Percentiles rank a stretch among this genome's conserved stretches.
Conservation (phyloP, 1,140 invertebrate species). For the Drosophila sucinea region DNA sequence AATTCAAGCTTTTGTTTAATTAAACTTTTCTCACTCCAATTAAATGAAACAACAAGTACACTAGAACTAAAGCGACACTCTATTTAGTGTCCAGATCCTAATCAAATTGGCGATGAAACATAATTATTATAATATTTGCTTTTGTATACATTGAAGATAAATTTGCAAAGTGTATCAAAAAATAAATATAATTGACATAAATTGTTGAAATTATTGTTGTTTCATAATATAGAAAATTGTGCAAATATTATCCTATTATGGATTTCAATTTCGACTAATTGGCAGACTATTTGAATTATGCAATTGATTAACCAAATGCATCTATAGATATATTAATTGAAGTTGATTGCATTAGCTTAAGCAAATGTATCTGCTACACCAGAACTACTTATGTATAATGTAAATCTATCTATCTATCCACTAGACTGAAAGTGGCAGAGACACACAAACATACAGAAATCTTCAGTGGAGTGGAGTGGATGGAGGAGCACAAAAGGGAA, state of each 20-base stretch:
- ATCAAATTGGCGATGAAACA: no score
- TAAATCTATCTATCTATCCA: constrained; percentile 4
- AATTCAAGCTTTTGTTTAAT: no score
- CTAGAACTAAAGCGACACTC: no score
- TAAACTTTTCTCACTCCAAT: no score
- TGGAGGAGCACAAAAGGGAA: constrained; percentile 53
- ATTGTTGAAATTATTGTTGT: neutral
- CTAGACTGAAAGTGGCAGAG: constrained; percentile 1
- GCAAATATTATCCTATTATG: constrained; percentile 27
- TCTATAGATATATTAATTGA: constrained; percentile 8
- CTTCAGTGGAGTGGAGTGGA: neutral
- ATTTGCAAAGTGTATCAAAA: constrained; percentile 21
- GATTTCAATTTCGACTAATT: constrained; percentile 51
- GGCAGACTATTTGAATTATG: constrained; percentile 25
- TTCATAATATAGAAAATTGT: constrained; percentile 27
- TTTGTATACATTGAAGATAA: no score
- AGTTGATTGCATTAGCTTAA: constrained; percentile 12
- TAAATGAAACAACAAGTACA: no score
- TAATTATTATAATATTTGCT: no score
- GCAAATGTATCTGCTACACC: constrained; percentile 4
- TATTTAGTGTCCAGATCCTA: no score
- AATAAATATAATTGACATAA: constrained; percentile 49
- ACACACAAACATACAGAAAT: neutral
- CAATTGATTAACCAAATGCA: constrained; percentile 57
- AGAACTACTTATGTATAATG: neutral